Conservation (phyloP, 2,113 vertebrate species). For the Peromyscus maniculatus region DNA sequence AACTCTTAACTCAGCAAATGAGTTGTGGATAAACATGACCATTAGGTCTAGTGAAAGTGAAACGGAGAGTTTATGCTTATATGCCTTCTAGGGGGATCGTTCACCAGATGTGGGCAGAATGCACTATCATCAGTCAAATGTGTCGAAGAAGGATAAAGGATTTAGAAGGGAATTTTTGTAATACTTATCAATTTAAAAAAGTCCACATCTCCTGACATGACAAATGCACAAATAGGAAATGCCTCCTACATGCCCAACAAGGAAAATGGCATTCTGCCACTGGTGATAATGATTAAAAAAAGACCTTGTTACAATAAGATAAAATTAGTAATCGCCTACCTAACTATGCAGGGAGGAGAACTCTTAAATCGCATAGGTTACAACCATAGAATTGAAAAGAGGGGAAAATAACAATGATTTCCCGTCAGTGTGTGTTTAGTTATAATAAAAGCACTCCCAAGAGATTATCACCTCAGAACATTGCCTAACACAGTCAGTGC, state of each 20-base stretch:
- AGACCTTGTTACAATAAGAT: neutral
- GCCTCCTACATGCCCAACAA: fast-evolving
- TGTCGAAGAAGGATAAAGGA: neutral
- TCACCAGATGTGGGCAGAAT: neutral
- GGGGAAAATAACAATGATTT: slow-evolving; percentile 2
- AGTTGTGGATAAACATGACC: neutral
- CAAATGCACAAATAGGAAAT: neutral
- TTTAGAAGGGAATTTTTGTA: neutral
- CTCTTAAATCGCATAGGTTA: neutral
- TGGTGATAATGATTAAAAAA: neutral
- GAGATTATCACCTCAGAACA: neutral
- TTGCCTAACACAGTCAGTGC: neutral
- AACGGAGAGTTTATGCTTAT: neutral
- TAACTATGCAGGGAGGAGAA: neutral
- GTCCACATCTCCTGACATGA: neutral
- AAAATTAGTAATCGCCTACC: slow-evolving; percentile 1
- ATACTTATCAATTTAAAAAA: neutral
- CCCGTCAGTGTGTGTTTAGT: neutral
- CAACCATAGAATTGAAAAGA: neutral
- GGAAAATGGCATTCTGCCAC: neutral
- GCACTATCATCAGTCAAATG: neutral
- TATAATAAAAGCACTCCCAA: neutral
- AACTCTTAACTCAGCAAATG: neutral
- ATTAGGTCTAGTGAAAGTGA: neutral
- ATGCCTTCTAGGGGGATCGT: neutral